Conservation (phyloP, 2,797 vertebrate genomes). For the Acanthopagrus latus region DNA sequence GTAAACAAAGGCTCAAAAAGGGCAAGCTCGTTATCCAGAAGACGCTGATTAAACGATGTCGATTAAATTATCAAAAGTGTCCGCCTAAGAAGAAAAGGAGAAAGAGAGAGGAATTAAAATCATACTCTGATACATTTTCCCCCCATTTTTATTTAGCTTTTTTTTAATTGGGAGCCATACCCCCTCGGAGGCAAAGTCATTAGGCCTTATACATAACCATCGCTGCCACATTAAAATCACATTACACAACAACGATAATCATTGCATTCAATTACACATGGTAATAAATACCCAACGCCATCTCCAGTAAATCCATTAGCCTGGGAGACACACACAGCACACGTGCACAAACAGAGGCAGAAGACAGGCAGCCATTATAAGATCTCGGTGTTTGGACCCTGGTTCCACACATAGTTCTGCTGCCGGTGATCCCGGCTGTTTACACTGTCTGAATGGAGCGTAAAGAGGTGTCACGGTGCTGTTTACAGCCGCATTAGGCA, state of each 20-base stretch:
- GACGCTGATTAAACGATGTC: slow-evolving; percentile 74
- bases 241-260: slow-evolving; percentile 91
- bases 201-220: slow-evolving; percentile 90
- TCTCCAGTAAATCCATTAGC: slow-evolving; percentile 89
- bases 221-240: slow-evolving; percentile 89
- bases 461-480: slow-evolving; percentile 40
- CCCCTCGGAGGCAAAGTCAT: slow-evolving; percentile 87
- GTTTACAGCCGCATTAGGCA: slow-evolving; percentile 54
- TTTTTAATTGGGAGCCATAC: slow-evolving; percentile 77
- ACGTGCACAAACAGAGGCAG: slow-evolving; percentile 55
- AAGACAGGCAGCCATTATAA: slow-evolving; percentile 58
- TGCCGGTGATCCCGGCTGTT: slow-evolving; percentile 55
- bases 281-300: slow-evolving; percentile 88
- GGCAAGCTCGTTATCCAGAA: slow-evolving; percentile 75
- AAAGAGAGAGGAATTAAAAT: slow-evolving; percentile 73
- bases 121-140: slow-evolving; percentile 55
- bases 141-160: slow-evolving; percentile 68
- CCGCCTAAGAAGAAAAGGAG: slow-evolving; percentile 67
- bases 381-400: slow-evolving; percentile 61
- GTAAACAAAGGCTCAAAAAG: slow-evolving; percentile 80
- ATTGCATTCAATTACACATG: slow-evolving; percentile 90
- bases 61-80: slow-evolving; percentile 80
- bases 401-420: slow-evolving; percentile 49
- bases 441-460: slow-evolving; percentile 46
- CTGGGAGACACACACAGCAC: slow-evolving; percentile 71